phyloP scores from a whole-genome alignment of 2,797 vertebrate species.

The Hypotaenidia philippensis region DNA sequence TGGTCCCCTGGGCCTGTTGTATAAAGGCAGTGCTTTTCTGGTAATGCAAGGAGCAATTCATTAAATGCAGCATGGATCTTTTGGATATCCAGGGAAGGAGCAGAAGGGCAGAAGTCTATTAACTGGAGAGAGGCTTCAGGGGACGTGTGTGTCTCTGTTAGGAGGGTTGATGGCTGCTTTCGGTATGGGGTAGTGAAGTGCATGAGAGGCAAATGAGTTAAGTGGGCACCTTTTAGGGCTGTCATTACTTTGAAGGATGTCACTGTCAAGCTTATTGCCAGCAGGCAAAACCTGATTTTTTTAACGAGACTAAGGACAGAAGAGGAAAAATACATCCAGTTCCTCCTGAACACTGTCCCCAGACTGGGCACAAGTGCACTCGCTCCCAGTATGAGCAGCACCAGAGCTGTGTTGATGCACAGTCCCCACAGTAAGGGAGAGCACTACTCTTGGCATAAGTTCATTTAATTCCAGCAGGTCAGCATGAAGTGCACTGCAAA shows the following conservation, averaged over 20 bases:
- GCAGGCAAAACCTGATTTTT: neutral
- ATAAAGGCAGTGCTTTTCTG: neutral
- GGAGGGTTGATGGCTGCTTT: neutral
- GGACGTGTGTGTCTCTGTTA: accelerated
- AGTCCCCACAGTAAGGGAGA: neutral
- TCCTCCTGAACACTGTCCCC: neutral
- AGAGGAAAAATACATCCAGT: neutral
- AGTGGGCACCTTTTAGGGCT: neutral
- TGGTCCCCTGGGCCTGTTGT: neutral
- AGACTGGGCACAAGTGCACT: neutral
- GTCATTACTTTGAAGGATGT: neutral
- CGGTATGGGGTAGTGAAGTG: neutral
- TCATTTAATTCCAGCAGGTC: neutral
- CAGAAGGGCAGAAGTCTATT: neutral
- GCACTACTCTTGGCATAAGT: neutral
- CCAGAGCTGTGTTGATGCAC: neutral
- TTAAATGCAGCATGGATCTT: neutral
- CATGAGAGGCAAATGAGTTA: neutral
- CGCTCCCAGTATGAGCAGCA: neutral
- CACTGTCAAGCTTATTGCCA: neutral
- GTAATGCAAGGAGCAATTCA: neutral
- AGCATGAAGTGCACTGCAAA: slow-evolving; percentile 1
- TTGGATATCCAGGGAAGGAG: neutral
- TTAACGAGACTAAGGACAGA: neutral
- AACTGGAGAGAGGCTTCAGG: neutral